Percentiles rank a stretch among this genome's conserved stretches.
Conservation (phyloP, 2,888 invertebrate genomes). For the Keiferia lycopersicella region DNA sequence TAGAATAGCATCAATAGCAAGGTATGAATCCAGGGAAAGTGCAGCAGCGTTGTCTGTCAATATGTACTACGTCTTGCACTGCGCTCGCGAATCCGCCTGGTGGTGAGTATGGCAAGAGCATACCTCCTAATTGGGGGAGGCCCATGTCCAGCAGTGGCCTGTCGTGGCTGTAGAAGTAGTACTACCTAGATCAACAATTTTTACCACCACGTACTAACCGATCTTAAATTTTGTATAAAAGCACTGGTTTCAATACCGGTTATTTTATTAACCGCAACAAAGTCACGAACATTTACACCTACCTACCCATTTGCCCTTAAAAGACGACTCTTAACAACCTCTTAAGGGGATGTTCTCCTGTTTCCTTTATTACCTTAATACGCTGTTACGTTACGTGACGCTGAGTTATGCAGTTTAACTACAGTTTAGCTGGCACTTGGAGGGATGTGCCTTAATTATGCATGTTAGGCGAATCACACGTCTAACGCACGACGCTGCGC, state of each 20-base stretch:
- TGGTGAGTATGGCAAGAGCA: too few species aligned
- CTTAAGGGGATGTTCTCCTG: constrained; percentile 41
- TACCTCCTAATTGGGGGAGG: too few species aligned
- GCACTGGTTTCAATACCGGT: too few species aligned
- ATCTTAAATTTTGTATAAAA: neutral
- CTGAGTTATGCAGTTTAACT: constrained; percentile 16
- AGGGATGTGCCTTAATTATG: neutral
- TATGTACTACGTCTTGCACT: too few species aligned
- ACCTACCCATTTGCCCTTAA: constrained; percentile 34
- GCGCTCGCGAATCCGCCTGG: too few species aligned
- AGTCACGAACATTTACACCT: neutral
- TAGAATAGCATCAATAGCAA: too few species aligned
- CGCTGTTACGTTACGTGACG: constrained; percentile 13
- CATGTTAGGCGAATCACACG: constrained; percentile 1
- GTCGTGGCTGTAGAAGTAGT: too few species aligned
- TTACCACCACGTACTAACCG: neutral
- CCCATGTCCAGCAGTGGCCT: too few species aligned
- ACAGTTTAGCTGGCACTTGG: neutral
- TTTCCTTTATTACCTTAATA: constrained; percentile 34
- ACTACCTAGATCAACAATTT: too few species aligned
- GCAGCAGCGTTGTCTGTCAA: too few species aligned
- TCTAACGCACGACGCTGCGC: too few species aligned
- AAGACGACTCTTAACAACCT: constrained; percentile 36
- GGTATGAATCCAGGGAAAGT: too few species aligned
- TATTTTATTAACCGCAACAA: neutral